Base-by-base conservation (phyloP, 64 coral and sea anemone genomes). In the Stichodactyla mertensii region DNA sequence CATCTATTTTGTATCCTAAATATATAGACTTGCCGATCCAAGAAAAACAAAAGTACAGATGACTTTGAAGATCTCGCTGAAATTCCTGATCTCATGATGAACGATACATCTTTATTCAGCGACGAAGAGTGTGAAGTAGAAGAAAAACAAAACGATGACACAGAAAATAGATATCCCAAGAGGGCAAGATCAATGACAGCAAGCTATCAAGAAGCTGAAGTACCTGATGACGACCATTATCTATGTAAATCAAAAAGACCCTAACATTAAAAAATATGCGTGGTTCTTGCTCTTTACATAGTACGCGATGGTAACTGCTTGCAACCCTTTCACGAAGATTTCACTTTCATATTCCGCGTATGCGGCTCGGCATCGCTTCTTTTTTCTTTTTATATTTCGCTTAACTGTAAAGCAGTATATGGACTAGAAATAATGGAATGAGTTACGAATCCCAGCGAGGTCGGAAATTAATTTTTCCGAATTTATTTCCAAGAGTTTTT, bases 171-270 rank as follows among this genome's bases (percentile, higher is more conserved):
- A 74, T 74, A 74, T 74, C 69, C 69, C 69, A 74, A 74, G 24
- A 59, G 83, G 6, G 4, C 24, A 45, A 52, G 83, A 16, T 58
- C 83, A 20, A 45, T 64, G 60, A 57, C 0, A 64, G 60, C 55
- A 57, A 85, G 60, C 54, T 95, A 95, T 31, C 83, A 87, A 56
- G 93, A 95, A 81, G 89, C 93, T 69, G 89, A 95, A 26, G 93
- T 95, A 79, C 93, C 93, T 57, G 87, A 95, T 23, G 93, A 95
- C 58, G 93, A 95, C 57, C 93, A 95, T 56, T 95, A 95, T 20
- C 57, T 95, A 4, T 95, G 93, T 95, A 69, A 95, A 87, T 91
- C 2, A 59, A 66, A 66, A 66, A 45, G 36, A 45, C 36, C 36
- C 36, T 2, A 45, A 45, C 3, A 45, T 45, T 58, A 58, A 11